These are phyloP conservation scores for Pteruthius melanotis DNA, from an alignment of 2,113 vertebrate species.

Conservation along the genomic window DNA sequence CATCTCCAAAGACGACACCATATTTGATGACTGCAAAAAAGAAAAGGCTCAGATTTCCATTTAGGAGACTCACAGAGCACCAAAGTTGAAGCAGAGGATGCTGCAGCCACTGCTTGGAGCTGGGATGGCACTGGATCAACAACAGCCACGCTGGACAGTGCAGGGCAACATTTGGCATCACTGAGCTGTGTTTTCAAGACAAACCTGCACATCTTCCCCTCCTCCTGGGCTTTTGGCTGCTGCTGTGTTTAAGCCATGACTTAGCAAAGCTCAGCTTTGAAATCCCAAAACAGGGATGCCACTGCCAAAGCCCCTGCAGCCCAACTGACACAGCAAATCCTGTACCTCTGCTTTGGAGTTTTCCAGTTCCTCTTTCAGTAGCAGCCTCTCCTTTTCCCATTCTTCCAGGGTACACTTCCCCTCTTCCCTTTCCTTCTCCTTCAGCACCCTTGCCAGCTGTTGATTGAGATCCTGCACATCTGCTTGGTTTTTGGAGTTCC, in stretches of 20 bases:
- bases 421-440: conserved; percentile 66
- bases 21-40: conserved; percentile 57
- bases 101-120: not conserved
- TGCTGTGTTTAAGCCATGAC: not conserved
- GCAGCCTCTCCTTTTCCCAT: conserved; percentile 62
- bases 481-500: conserved; percentile 76
- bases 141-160: not conserved
- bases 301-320: not conserved
- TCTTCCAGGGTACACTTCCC: conserved; percentile 38
- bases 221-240: not conserved
- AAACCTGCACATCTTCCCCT: not conserved
- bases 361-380: conserved; percentile 71
- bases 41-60: not conserved
- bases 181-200: not conserved
- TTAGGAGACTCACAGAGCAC: not conserved
- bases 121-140: not conserved
- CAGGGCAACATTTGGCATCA: not conserved
- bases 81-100: not conserved
- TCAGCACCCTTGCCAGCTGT: conserved; percentile 70
- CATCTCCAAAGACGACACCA: conserved; percentile 80
- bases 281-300: not conserved
- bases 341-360: conserved; percentile 63
- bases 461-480: conserved; percentile 76
- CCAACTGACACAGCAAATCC: fast-evolving
- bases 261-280: not conserved